Conservation (phyloP, 2,888 invertebrate genomes). For the Hydrotaea diabolus region DNA sequence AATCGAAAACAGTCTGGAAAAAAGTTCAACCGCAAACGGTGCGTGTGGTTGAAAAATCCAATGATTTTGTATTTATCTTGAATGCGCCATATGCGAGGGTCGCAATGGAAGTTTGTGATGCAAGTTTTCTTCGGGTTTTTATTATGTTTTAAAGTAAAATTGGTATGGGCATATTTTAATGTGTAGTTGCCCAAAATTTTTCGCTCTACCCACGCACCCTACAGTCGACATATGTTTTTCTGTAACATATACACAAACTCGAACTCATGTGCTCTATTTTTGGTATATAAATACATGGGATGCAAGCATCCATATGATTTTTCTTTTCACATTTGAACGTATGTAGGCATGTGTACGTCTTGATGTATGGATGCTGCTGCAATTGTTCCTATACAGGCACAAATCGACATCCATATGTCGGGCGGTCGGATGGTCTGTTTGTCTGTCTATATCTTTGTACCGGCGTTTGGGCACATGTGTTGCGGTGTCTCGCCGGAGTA, state of each 20-base stretch:
- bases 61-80: slow-evolving; percentile 73
- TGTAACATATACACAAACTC: slow-evolving; percentile 20
- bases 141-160: too few species aligned
- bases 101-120: neutral
- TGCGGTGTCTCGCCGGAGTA: neutral
- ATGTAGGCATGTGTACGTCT: too few species aligned
- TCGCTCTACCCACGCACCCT: neutral
- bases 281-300: slow-evolving; percentile 33
- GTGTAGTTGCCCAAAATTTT: neutral
- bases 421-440: neutral
- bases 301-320: neutral
- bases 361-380: neutral
- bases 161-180: too few species aligned
- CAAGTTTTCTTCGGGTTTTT: neutral
- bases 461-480: slow-evolving; percentile 30
- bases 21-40: slow-evolving; percentile 67
- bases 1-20: slow-evolving; percentile 45
- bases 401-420: neutral
- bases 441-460: neutral
- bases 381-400: slow-evolving; percentile 21
- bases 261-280: slow-evolving; percentile 49
- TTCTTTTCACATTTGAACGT: neutral
- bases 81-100: slow-evolving; percentile 71
- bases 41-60: slow-evolving; percentile 76
- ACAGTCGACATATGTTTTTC: slow-evolving; percentile 33